Base-by-base conservation (phyloP, 1,140 invertebrate species). In the Drosophila dunni region DNA sequence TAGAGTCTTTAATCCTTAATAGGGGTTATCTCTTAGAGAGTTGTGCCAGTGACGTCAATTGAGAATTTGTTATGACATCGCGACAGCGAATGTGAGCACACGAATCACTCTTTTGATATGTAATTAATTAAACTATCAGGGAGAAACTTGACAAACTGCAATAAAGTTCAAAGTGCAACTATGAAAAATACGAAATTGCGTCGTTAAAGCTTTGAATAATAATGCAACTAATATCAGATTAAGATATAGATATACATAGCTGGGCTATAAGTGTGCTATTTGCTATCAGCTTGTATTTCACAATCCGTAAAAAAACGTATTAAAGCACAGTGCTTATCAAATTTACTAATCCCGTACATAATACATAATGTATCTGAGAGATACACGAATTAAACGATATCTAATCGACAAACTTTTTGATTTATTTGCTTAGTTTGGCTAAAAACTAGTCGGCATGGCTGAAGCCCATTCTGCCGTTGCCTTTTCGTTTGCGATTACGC, bases 391-490 rank as follows among this genome's bases (percentile, higher is more conserved):
- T 15, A 54, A 20, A 20, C 53, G 34, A 7, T 46, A 67, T 67
- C 70, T 68, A 61, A 73, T 73, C 70, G 60, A 6, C 45, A 8
- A 8, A 24, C 54, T 38, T 36, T 34, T 11, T 60, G 29, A 34
- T 36, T 53, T 53, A 33, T 67, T 71, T 65, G 3, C 73, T 71
- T 51, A 51, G 11, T 5, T 29, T 40, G 33, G 29, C 40, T n/a
- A 62, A 42, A 36, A 48, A 42, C 42, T 50, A 51, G 24, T 73
- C 70, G 84, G 61, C 60, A 99, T 99, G 98, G 98, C 98, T 90
- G 98, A 99, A 96, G 98, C 98, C 67, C 98, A 99, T 94, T 96
- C 97, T 62, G 98, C 98, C 75, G 98, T 99, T 53, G 98, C 98
- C 46, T 99, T 99, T 93, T 98, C 97, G 57, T 99, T 99, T 93